These are phyloP conservation scores for Scaptomyza hsui DNA, from an alignment of 1,140 invertebrate species.

Conservation along the genomic window DNA sequence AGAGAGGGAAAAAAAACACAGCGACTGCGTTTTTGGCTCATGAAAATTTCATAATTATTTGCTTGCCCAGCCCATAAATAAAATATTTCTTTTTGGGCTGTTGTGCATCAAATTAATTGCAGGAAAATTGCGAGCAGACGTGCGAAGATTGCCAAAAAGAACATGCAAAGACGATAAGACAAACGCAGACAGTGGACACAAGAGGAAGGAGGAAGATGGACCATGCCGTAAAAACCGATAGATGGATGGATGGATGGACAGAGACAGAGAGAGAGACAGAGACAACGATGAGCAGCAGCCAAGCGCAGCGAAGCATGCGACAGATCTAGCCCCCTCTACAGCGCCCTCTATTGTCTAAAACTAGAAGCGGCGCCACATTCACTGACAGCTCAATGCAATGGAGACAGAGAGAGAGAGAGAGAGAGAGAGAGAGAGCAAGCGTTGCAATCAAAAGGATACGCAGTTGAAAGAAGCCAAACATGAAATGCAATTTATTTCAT, in stretches of 20 bases:
- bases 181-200: conserved; percentile 1
- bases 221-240: conserved; percentile 13
- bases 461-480: conserved; percentile 19
- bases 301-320: conserved; percentile 66
- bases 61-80: conserved; percentile 12
- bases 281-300: conserved; percentile 59
- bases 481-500: conserved; percentile 62
- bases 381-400: conserved; percentile 68
- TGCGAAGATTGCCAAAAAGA: conserved; percentile 42
- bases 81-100: conserved; percentile 7
- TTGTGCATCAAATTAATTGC: conserved; percentile 43
- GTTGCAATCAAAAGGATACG: conserved; percentile 39
- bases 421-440: no score
- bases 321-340: conserved; percentile 30
- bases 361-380: neutral
- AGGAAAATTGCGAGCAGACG: conserved; percentile 43
- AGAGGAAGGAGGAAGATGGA: conserved; percentile 22
- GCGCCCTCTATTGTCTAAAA: neutral
- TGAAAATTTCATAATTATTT: conserved; percentile 25
- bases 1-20: neutral
- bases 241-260: no score
- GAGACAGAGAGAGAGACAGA: no score
- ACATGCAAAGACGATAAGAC: conserved; percentile 36
- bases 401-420: neutral
- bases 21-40: conserved; percentile 4